phyloP scores from a whole-genome alignment of 2,113 vertebrate genomes.

The Megalops atlanticus region DNA sequence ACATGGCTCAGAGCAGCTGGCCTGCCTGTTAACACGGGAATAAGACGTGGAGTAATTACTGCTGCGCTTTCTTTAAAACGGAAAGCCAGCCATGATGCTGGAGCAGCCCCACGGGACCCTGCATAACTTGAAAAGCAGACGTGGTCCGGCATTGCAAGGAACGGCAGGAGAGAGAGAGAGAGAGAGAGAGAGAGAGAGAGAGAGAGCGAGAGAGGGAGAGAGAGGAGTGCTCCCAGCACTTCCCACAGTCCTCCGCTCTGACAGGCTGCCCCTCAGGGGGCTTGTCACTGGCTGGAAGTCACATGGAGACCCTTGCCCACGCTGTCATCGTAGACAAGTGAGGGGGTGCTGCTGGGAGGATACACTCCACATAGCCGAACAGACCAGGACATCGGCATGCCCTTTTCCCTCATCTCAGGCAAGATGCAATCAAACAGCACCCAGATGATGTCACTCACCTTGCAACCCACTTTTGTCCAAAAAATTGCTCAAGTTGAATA shows the following conservation, averaged over 20 bases:
- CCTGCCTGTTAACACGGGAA: conserved; percentile 36
- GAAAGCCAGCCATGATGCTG: conserved; percentile 27
- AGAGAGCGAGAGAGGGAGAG: neutral
- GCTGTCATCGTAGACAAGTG: neutral
- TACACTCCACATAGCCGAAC: neutral
- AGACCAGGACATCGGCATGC: neutral
- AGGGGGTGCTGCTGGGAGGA: neutral
- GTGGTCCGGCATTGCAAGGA: neutral
- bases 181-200: neutral
- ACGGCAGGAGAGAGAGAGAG: too few species aligned
- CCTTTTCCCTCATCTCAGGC: neutral
- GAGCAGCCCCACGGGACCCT: neutral
- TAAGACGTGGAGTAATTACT: conserved; percentile 27
- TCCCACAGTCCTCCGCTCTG: conserved; percentile 16
- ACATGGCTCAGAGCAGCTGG: neutral
- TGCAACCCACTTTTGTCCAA: conserved; percentile 92
- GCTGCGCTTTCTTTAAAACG: conserved; percentile 32
- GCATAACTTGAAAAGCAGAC: conserved; percentile 5
- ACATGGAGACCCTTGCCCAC: neutral
- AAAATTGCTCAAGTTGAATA: conserved; percentile 94
- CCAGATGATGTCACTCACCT: conserved; percentile 67
- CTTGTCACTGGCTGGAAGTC: neutral
- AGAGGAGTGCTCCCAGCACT: neutral
- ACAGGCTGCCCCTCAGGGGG: neutral
- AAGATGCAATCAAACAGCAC: neutral